These are phyloP conservation scores for Stenoptilia bipunctidactyla DNA, from an alignment of 2,888 invertebrate species.

Conservation along the genomic window DNA sequence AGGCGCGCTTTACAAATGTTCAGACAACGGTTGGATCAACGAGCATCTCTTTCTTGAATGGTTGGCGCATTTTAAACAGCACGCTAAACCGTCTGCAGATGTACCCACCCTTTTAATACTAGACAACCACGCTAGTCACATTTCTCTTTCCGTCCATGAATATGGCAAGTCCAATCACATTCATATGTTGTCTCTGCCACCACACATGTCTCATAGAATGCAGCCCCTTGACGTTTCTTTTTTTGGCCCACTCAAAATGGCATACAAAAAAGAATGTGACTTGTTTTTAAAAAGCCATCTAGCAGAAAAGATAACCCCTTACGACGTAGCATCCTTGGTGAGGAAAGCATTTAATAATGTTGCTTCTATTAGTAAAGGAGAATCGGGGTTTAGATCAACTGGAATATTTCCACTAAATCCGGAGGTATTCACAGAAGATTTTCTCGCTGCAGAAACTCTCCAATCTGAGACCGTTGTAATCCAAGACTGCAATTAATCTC, in stretches of 20 bases:
- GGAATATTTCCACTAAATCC: slow-evolving; percentile 15
- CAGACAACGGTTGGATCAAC: slow-evolving; percentile 5
- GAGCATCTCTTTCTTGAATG: slow-evolving; percentile 16
- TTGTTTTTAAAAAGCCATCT: slow-evolving; percentile 1
- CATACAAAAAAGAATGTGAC: slow-evolving; percentile 1
- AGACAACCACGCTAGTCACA: slow-evolving; percentile 24
- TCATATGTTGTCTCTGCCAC: slow-evolving; percentile 18
- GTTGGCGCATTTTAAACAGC: slow-evolving; percentile 22
- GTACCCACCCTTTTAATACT: slow-evolving; percentile 21
- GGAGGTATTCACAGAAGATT: slow-evolving; percentile 16
- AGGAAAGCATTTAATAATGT: slow-evolving; percentile 10
- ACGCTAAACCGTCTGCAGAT: slow-evolving; percentile 15
- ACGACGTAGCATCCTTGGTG: slow-evolving; percentile 9
- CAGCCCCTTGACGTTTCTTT: slow-evolving; percentile 14
- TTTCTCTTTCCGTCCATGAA: slow-evolving; percentile 17
- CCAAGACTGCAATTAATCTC: slow-evolving; percentile 16
- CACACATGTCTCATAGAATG: slow-evolving; percentile 19
- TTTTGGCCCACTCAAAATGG: background rate
- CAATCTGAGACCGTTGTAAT: slow-evolving; percentile 13
- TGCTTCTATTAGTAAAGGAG: slow-evolving; percentile 8
- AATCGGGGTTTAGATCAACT: slow-evolving; percentile 6
- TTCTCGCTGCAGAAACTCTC: slow-evolving; percentile 12
- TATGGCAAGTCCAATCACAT: slow-evolving; percentile 18
- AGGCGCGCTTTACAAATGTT: slow-evolving; percentile 10
- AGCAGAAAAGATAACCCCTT: slow-evolving; percentile 5